A percentile compares a stretch with the other conserved stretches of the same genome.
Evolutionary conservation across 2,797 vertebrate species (phyloP).

Genomic region (Chaetophractus vellerosus): DNA sequence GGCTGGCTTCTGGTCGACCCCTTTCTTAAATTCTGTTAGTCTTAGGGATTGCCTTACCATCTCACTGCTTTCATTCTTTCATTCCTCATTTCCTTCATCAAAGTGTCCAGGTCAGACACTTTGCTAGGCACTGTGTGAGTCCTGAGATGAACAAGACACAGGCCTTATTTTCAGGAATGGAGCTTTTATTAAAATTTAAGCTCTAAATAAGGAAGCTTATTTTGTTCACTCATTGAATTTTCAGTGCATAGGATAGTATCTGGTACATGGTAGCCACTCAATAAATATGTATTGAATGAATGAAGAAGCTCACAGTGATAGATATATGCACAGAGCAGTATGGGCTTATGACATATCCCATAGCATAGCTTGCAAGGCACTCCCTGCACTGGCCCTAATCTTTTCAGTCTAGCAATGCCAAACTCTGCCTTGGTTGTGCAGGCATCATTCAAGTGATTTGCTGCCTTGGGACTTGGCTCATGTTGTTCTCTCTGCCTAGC

Average conservation of each 20-base stretch:
- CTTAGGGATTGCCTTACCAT: neutral
- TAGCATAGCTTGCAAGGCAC: neutral
- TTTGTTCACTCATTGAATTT: neutral
- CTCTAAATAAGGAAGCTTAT: neutral
- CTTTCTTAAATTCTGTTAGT: neutral
- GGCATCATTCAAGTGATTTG: neutral
- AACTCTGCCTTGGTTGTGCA: neutral
- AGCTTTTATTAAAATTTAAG: neutral
- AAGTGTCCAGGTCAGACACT: neutral
- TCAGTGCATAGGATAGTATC: neutral
- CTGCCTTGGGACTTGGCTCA: neutral
- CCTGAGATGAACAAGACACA: neutral
- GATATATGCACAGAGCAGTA: neutral
- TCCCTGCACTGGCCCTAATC: neutral
- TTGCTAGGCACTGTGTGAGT: neutral
- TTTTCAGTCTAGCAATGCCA: neutral
- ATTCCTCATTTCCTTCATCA: neutral
- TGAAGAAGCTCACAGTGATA: neutral
- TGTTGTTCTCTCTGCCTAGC: neutral
- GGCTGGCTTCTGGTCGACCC: neutral
- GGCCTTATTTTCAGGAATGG: neutral
- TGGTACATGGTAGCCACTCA: neutral
- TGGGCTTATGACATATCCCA: neutral
- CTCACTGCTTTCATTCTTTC: neutral
- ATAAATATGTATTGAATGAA: neutral